A percentile compares a stretch with the other conserved stretches of the same genome.
phyloP scores from a whole-genome alignment of 64 coral and sea anemone genomes.

The Stichodactyla mertensii region DNA sequence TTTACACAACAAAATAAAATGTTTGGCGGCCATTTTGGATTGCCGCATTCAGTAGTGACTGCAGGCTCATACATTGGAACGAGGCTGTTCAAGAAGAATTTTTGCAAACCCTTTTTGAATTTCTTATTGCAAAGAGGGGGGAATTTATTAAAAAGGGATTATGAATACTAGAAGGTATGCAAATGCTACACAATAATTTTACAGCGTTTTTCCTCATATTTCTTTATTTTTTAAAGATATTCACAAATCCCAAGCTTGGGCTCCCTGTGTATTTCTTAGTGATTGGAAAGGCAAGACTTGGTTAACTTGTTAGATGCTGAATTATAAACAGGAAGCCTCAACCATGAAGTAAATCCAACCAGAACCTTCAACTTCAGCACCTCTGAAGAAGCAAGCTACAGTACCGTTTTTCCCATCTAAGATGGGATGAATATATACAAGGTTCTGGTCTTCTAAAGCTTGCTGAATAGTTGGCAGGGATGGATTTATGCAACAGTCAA shows the following conservation, averaged over 20 bases:
- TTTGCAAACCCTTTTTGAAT: not conserved
- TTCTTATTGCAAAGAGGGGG: too few species aligned
- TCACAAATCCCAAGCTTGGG: too few species aligned
- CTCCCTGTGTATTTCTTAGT: too few species aligned
- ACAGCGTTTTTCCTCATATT: too few species aligned
- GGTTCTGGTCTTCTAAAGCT: slow-evolving; percentile 81
- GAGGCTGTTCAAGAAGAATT: not conserved
- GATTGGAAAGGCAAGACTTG: too few species aligned
- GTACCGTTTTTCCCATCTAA: not conserved
- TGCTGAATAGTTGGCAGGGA: slow-evolving; percentile 76
- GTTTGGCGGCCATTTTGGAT: not conserved
- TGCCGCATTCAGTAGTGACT: not conserved
- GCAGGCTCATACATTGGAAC: slow-evolving; percentile 6
- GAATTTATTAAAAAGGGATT: too few species aligned
- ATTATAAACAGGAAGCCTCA: not conserved
- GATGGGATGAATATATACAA: slow-evolving; percentile 94
- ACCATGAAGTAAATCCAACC: slow-evolving; percentile 49
- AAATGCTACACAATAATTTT: too few species aligned
- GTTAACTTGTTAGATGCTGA: too few species aligned
- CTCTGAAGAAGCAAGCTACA: slow-evolving; percentile 41
- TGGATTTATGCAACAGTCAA: slow-evolving; percentile 25
- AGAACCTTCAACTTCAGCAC: slow-evolving; percentile 38
- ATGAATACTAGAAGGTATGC: too few species aligned
- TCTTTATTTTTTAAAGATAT: too few species aligned
- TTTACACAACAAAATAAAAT: not conserved